Percentiles rank a stretch among this genome's conserved stretches.
Conservation (phyloP, 1,140 invertebrate species). For the Ceratoteleas bidentatus region DNA sequence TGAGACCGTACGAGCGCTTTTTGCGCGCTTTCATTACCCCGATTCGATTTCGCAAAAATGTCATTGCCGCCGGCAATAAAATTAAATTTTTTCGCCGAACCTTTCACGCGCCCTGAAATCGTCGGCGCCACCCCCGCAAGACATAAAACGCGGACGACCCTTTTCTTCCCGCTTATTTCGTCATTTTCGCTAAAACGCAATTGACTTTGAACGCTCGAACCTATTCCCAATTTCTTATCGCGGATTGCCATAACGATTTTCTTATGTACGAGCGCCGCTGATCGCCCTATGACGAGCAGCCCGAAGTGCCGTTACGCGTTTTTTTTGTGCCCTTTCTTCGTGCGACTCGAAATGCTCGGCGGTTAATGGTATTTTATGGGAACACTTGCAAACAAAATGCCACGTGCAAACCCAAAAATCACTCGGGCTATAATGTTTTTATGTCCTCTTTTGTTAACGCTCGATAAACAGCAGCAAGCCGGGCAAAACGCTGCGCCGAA, state of each 20-base stretch:
- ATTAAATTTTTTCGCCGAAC: slow-evolving; percentile 53
- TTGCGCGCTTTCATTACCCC: slow-evolving; percentile 35
- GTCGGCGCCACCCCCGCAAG: slow-evolving; percentile 40
- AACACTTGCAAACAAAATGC: slow-evolving; percentile 37
- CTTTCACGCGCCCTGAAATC: slow-evolving; percentile 42
- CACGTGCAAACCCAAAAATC: slow-evolving; percentile 20
- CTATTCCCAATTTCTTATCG: slow-evolving; percentile 54
- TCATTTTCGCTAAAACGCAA: slow-evolving; percentile 60
- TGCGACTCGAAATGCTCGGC: slow-evolving; percentile 18
- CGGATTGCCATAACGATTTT: slow-evolving; percentile 56
- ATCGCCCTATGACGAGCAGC: slow-evolving; percentile 39
- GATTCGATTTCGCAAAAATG: slow-evolving; percentile 45
- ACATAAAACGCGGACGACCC: slow-evolving; percentile 47
- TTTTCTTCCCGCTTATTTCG: slow-evolving; percentile 47
- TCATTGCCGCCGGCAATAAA: slow-evolving; percentile 46
- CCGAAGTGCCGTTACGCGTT: slow-evolving; percentile 37
- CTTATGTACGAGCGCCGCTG: slow-evolving; percentile 38
- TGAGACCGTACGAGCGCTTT: slow-evolving; percentile 24
- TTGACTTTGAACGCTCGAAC: slow-evolving; percentile 44
- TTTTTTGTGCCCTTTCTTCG: slow-evolving; percentile 34
- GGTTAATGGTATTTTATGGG: slow-evolving; percentile 33
- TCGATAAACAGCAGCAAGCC: neutral
- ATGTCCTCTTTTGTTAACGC: slow-evolving; percentile 2
- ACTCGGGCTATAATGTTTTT: neutral
- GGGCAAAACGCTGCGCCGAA: no score